Percentiles rank a stretch among this genome's conserved stretches.
phyloP scores from a whole-genome alignment of 2,113 vertebrate species.

The Microcebus ravelobensis region DNA sequence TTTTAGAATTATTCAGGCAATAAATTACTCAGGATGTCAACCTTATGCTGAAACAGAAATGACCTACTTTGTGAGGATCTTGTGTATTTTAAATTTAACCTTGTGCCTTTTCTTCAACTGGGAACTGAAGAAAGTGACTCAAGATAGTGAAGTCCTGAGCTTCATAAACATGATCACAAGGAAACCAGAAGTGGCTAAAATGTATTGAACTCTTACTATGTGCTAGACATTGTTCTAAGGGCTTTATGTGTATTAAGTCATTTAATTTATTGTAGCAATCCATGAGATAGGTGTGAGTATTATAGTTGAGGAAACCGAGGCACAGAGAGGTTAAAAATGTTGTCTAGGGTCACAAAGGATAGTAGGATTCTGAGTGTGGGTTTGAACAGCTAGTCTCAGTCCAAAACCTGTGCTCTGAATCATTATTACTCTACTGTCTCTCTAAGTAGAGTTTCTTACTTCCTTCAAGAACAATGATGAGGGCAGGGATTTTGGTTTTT shows the following conservation, averaged over 20 bases:
- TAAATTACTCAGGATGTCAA: constrained; percentile 72
- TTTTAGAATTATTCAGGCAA: constrained; percentile 75
- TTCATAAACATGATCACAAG: background rate
- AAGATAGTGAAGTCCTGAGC: background rate
- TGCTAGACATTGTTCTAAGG: background rate
- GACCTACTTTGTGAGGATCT: constrained; percentile 70
- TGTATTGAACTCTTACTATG: background rate
- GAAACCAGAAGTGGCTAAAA: background rate
- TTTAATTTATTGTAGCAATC: background rate
- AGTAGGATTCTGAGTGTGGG: background rate
- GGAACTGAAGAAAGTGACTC: background rate
- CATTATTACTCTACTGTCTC: background rate
- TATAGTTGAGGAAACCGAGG: background rate
- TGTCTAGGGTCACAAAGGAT: background rate
- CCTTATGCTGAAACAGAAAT: constrained; percentile 68
- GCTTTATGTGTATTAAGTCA: background rate
- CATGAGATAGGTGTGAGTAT: background rate
- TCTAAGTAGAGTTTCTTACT: background rate
- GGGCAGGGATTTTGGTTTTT: background rate
- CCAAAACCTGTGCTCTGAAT: background rate
- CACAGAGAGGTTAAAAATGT: background rate
- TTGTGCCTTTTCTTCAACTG: constrained; percentile 53
- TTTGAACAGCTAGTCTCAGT: background rate
- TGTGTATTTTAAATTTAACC: constrained; percentile 66
- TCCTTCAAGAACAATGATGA: background rate